These are phyloP conservation scores for Episyrphus balteatus DNA, from an alignment of 1,140 invertebrate species.

Conservation along the genomic window DNA sequence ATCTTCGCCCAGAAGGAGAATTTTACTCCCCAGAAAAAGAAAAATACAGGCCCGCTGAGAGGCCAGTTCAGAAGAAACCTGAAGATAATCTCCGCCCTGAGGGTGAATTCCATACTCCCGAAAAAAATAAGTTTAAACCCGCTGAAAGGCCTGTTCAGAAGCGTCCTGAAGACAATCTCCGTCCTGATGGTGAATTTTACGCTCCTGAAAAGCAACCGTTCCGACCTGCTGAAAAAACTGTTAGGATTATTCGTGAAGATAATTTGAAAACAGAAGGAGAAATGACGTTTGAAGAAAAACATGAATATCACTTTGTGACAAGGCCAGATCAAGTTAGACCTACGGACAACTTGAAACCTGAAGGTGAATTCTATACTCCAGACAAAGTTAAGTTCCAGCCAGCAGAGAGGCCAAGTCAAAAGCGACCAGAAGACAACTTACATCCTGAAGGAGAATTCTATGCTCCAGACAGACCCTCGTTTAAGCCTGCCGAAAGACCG, in stretches of 20 bases:
- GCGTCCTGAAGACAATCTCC: conserved; percentile 52
- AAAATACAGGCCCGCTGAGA: conserved; percentile 41
- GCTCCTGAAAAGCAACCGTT: conserved; percentile 40
- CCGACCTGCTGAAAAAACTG: conserved; percentile 40
- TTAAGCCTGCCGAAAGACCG: conserved; percentile 36
- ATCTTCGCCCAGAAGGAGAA: conserved; percentile 44
- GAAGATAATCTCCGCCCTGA: conserved; percentile 30
- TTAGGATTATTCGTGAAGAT: conserved; percentile 46
- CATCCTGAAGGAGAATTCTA: conserved; percentile 48
- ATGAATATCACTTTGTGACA: conserved; percentile 36
- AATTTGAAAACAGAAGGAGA: conserved; percentile 49
- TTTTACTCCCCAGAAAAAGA: conserved; percentile 38
- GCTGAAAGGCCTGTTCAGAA: conserved; percentile 44
- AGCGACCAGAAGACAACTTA: conserved; percentile 42
- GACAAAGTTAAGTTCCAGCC: conserved; percentile 38
- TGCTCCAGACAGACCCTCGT: conserved; percentile 36
- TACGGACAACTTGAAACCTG: conserved; percentile 45
- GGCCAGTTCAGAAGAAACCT: conserved; percentile 42
- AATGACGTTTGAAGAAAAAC: conserved; percentile 31
- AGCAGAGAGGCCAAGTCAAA: conserved; percentile 36
- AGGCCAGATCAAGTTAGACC: conserved; percentile 25
- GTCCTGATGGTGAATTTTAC: conserved; percentile 46
- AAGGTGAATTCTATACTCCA: conserved; percentile 44
- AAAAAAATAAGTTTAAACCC: conserved; percentile 34
- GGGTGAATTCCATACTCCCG: conserved; percentile 50